These are phyloP conservation scores for Microchrysa polita DNA, from an alignment of 2,888 invertebrate genomes.

Conservation along the genomic window DNA sequence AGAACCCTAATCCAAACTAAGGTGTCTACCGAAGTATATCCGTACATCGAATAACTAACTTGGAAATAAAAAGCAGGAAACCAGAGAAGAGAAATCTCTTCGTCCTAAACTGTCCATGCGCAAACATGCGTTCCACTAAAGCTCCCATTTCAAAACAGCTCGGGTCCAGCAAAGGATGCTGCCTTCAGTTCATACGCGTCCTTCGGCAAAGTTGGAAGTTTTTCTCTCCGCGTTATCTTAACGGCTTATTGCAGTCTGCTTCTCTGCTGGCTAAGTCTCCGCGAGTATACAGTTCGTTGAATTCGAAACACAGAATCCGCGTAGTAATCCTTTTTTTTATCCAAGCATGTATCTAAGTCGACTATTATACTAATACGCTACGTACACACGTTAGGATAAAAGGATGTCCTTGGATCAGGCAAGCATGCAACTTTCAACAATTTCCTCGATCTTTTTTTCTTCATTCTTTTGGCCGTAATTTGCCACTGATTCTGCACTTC, in stretches of 20 bases:
- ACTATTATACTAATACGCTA: not conserved
- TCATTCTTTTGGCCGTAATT: conserved; percentile 28
- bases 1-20: too few relatives aligned
- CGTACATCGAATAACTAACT: too few relatives aligned
- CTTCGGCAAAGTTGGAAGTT: not conserved
- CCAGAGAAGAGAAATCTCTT: too few relatives aligned
- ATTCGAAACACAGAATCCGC: too few relatives aligned
- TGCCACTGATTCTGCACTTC: conserved; percentile 37
- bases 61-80: too few relatives aligned
- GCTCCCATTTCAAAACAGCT: not conserved
- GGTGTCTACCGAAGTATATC: too few relatives aligned
- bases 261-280: too few relatives aligned
- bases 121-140: not conserved
- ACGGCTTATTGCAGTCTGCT: too few relatives aligned
- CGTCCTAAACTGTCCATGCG: not conserved
- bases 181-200: not conserved
- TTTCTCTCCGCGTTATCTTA: too few relatives aligned
- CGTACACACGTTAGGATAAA: not conserved
- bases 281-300: too few relatives aligned
- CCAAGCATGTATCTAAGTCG: not conserved
- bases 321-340: too few relatives aligned
- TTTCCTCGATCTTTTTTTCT: conserved; percentile 19
- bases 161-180: conserved; percentile 16
- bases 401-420: conserved; percentile 20
- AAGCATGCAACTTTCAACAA: not conserved